phyloP scores from a whole-genome alignment of 2,797 vertebrate genomes.

The Hoplostethus mediterraneus region DNA sequence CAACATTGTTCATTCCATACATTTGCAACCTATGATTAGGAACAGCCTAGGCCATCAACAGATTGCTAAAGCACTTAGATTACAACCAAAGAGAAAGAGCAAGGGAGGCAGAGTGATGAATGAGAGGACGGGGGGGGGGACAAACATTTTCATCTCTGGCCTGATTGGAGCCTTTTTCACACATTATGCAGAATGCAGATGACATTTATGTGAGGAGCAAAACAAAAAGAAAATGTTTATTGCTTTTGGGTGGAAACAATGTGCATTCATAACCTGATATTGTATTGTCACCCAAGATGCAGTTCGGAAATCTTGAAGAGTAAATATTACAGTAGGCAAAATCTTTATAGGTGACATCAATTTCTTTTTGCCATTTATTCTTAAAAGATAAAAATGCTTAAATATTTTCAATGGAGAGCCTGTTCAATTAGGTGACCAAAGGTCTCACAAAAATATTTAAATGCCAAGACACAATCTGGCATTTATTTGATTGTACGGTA shows the following conservation, averaged over 20 bases:
- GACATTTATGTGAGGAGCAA: conserved; percentile 48
- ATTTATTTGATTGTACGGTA: not conserved
- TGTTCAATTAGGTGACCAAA: not conserved
- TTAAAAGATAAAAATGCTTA: not conserved
- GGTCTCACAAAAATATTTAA: conserved; percentile 9
- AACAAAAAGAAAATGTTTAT: conserved; percentile 43
- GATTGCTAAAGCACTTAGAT: not conserved
- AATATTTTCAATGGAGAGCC: not conserved
- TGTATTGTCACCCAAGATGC: conserved; percentile 22
- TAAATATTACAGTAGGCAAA: not conserved
- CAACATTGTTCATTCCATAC: not conserved
- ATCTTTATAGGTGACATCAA: not conserved
- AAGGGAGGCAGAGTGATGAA: not conserved
- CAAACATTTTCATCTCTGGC: conserved; percentile 35
- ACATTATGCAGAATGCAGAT: conserved; percentile 53
- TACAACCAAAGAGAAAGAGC: not conserved
- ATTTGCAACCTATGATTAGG: conserved; percentile 2
- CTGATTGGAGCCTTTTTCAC: conserved; percentile 49
- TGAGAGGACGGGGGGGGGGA: not conserved
- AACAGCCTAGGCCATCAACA: conserved; percentile 6
- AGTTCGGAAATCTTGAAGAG: not conserved
- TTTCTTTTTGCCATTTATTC: not conserved
- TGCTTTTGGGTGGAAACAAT: conserved; percentile 47
- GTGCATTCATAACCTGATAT: conserved; percentile 24
- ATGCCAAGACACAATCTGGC: not conserved